A percentile compares a stretch with the other conserved stretches of the same genome.
Evolutionary conservation across 35 echinoderm and acorn worm species (phyloP).

Genomic region (Diadema setosum): DNA sequence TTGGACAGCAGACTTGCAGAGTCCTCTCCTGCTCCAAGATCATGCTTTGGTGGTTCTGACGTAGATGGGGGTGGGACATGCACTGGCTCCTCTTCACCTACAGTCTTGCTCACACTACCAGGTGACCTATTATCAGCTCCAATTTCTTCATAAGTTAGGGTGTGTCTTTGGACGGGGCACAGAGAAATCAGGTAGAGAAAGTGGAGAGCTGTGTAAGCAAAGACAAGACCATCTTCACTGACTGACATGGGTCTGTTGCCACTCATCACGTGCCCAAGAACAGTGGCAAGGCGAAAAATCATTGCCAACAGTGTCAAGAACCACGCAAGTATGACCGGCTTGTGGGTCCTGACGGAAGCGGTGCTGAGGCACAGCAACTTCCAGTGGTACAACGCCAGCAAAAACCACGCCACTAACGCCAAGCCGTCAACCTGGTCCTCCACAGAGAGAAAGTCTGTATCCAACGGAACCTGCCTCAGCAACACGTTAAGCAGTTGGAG

Average conservation of each 20-base stretch:
- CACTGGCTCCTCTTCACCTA: constrained; percentile 41
- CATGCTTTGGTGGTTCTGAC: not conserved
- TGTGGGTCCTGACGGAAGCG: not conserved
- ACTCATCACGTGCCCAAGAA: constrained; percentile 36
- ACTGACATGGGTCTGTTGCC: not conserved
- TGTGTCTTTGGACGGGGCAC: constrained; percentile 46
- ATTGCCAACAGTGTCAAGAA: constrained; percentile 31
- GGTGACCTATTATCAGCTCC: constrained; percentile 4
- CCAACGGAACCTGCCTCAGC: not conserved
- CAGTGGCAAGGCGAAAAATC: constrained; percentile 36
- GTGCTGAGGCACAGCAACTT: not conserved
- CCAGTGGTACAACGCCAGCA: not conserved
- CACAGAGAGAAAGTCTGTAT: not conserved
- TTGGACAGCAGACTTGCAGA: constrained; percentile 69
- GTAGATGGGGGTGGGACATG: not conserved
- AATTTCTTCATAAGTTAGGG: constrained; percentile 23
- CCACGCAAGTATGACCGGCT: constrained; percentile 43
- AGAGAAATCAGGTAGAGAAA: constrained; percentile 61
- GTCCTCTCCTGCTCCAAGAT: constrained; percentile 86
- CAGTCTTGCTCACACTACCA: constrained; percentile 72
- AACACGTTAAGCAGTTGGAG: constrained; percentile 18
- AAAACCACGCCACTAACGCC: not conserved
- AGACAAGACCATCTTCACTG: constrained; percentile 4
- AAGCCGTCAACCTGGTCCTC: constrained; percentile 25
- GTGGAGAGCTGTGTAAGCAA: constrained; percentile 38